Evolutionary conservation across 2,888 invertebrate genomes (phyloP), one percentile per base, ranked within the genome.

Genomic region (Xylota segnis): DNA sequence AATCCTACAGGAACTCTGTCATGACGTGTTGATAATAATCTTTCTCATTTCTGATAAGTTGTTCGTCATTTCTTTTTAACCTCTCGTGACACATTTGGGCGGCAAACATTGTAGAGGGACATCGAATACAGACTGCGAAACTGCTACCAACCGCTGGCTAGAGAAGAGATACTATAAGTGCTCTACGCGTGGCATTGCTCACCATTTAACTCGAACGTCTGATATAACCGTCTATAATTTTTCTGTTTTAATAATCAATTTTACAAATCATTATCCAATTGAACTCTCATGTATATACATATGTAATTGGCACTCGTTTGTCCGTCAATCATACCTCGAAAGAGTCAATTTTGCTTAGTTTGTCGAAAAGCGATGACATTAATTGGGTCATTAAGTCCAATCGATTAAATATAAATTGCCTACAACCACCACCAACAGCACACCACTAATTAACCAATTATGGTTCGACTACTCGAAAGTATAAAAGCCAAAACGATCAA

Each of bases 341-440:
- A 27, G 9, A 6, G 16, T 37, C 65, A 12, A 10, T 40, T 72
- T 9, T 27, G 4, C 47, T 10, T 18, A 37, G 16, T 40, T 40
- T n/a, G n/a, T 18, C 50, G 14, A 40, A 23, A 29, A 29, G 40
- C 32, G 52, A 61, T 61, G 72, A 27, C 72, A 72, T 43, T 61
- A 72, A 72, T 72, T 72, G 52, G 72, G 16, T 18, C 72, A 61
- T 61, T 61, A 72, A 50, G 40, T n/a, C 14, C 14, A 37, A 72
- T 61, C 72, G 58, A 47, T 47, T 45, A 23, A 14, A 6, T 10
- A 34, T 43, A 58, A 27, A 58, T 37, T 37, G 9, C 5, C 5
- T 2, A 10, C 66, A 10, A 12, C 14, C 34, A 37, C n/a, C 23
- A 12, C 14, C 23, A n/a, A n/a, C n/a, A n/a, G n/a, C n/a, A n/a